Evolutionary conservation across 35 echinoderm and acorn worm genomes (phyloP).

Genomic region (Anneissia japonica): DNA sequence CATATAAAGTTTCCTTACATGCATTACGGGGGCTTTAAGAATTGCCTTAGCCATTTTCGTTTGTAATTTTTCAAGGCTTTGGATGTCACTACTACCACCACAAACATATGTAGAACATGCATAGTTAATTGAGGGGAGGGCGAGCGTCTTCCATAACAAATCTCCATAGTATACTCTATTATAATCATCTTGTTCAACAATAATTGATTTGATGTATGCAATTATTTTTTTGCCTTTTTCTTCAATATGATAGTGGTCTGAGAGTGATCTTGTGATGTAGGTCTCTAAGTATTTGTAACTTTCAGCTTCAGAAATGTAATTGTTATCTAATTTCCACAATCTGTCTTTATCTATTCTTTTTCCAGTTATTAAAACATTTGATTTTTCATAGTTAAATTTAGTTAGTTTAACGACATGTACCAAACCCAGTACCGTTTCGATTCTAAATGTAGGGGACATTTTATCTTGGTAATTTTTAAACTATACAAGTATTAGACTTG

Average conservation of each 20-base stretch:
- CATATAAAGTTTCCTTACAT: not conserved
- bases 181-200: not conserved
- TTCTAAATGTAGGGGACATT: too few species aligned
- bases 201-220: not conserved
- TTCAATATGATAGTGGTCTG: not conserved
- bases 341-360: not conserved
- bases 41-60: not conserved
- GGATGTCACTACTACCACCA: not conserved
- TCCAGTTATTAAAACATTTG: not conserved
- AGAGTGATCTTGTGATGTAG: not conserved
- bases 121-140: not conserved
- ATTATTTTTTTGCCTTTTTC: not conserved
- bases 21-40: not conserved
- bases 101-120: not conserved
- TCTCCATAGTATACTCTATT: not conserved
- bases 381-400: not conserved
- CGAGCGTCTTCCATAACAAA: not conserved
- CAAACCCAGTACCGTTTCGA: too few species aligned
- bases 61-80: not conserved
- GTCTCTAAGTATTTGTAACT: not conserved
- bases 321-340: not conserved
- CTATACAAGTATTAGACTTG: too few species aligned
- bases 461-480: too few species aligned
- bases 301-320: not conserved
- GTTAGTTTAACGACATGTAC: too few species aligned